phyloP scores from a whole-genome alignment of 2,888 invertebrate genomes.

The Drepanosiphum platanoidis region DNA sequence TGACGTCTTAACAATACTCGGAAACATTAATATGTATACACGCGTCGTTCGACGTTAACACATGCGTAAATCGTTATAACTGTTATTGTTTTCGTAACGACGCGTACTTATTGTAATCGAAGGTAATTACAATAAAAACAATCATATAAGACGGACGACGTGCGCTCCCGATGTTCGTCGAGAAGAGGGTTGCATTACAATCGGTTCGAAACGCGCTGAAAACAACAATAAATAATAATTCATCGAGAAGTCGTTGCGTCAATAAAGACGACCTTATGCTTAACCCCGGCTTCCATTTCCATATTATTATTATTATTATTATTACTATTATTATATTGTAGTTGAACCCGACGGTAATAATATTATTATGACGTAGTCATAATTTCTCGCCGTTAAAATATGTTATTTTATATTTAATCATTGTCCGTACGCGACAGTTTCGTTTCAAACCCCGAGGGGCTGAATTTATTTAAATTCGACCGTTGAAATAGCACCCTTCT shows the following conservation, averaged over 20 bases:
- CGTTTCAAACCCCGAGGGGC: too few relatives aligned
- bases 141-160: background rate
- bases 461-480: too few relatives aligned
- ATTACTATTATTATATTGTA: too few relatives aligned
- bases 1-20: background rate
- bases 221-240: too few relatives aligned
- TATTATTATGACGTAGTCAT: too few relatives aligned
- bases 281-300: background rate
- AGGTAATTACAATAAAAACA: background rate
- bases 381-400: too few relatives aligned
- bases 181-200: background rate
- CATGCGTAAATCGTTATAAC: too few relatives aligned
- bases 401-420: too few relatives aligned
- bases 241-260: constrained; percentile 37
- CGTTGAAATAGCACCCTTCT: too few relatives aligned
- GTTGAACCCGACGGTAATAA: too few relatives aligned
- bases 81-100: background rate
- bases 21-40: background rate
- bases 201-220: background rate
- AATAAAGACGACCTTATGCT: constrained; percentile 26
- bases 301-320: too few relatives aligned
- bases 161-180: background rate
- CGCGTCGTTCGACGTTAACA: background rate
- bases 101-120: background rate
- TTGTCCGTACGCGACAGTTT: too few relatives aligned